Percentiles rank a stretch among this genome's conserved stretches.
These are phyloP conservation scores for Eupithecia pulchellata DNA, from an alignment of 2,888 invertebrate species.

Conservation along the genomic window DNA sequence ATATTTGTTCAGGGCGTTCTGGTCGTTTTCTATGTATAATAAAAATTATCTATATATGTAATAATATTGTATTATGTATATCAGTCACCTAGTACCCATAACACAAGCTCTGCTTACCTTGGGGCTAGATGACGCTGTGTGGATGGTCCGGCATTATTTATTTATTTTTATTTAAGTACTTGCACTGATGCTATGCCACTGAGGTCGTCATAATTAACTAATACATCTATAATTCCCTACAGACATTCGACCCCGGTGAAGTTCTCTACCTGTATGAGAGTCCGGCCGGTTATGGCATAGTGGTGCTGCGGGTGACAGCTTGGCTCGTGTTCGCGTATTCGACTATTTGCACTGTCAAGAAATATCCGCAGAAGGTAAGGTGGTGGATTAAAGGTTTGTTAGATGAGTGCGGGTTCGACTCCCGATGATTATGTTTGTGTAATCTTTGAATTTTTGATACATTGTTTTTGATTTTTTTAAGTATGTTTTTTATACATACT, in stretches of 20 bases:
- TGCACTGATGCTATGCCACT: too few species aligned
- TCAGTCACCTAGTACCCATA: too few species aligned
- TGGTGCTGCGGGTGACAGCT: constrained; percentile 89
- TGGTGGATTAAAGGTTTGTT: not conserved
- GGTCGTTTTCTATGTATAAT: too few species aligned
- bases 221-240: constrained; percentile 34
- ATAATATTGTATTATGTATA: too few species aligned
- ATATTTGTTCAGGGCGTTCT: too few species aligned
- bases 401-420: not conserved
- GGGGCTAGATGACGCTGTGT: too few species aligned
- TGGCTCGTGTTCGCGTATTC: constrained; percentile 92
- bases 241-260: constrained; percentile 96
- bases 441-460: not conserved
- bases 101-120: too few species aligned
- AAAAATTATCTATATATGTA: too few species aligned
- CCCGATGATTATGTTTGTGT: not conserved
- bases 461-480: not conserved
- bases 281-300: constrained; percentile 93
- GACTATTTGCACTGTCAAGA: constrained; percentile 90
- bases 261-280: constrained; percentile 96
- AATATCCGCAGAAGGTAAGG: constrained; percentile 91
- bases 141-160: too few species aligned
- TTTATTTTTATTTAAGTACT: too few species aligned
- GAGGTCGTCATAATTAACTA: not conserved
- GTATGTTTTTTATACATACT: too few species aligned